phyloP scores from a whole-genome alignment of 2,797 vertebrate genomes.

The Megaceryle alcyon region DNA sequence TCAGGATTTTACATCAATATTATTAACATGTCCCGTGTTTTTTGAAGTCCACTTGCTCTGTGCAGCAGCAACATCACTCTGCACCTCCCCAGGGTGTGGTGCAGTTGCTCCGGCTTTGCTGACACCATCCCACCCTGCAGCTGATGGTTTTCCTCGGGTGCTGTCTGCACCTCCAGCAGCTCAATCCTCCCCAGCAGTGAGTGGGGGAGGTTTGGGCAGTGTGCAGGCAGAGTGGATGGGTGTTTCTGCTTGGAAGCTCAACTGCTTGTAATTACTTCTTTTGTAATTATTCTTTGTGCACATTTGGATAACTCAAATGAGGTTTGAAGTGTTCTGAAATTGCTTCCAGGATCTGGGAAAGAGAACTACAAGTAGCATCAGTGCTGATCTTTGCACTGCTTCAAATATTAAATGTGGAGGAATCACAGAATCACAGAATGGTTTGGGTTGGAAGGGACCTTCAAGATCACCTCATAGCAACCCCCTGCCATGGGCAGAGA shows the following conservation, averaged over 20 bases:
- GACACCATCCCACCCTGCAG: not conserved
- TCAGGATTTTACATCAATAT: not conserved
- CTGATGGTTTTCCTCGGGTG: not conserved
- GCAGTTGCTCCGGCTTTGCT: not conserved
- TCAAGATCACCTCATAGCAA: not conserved
- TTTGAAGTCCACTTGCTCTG: not conserved
- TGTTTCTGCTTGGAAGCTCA: not conserved
- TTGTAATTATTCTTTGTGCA: not conserved
- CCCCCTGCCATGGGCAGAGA: no score
- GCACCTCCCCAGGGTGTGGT: accelerated
- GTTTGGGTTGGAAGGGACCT: not conserved
- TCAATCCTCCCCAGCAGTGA: not conserved
- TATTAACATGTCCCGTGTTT: not conserved
- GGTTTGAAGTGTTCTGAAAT: not conserved
- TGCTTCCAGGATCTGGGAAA: not conserved
- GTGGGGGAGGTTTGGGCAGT: not conserved
- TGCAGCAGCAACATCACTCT: not conserved
- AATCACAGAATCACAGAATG: not conserved
- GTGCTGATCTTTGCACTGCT: not conserved
- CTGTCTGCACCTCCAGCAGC: not conserved
- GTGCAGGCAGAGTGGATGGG: not conserved
- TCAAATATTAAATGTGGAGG: not conserved
- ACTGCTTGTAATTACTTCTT: not conserved
- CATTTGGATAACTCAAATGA: not conserved
- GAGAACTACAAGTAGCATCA: not conserved